phyloP scores from a whole-genome alignment of 2,113 vertebrate genomes.

The Charina bottae region DNA sequence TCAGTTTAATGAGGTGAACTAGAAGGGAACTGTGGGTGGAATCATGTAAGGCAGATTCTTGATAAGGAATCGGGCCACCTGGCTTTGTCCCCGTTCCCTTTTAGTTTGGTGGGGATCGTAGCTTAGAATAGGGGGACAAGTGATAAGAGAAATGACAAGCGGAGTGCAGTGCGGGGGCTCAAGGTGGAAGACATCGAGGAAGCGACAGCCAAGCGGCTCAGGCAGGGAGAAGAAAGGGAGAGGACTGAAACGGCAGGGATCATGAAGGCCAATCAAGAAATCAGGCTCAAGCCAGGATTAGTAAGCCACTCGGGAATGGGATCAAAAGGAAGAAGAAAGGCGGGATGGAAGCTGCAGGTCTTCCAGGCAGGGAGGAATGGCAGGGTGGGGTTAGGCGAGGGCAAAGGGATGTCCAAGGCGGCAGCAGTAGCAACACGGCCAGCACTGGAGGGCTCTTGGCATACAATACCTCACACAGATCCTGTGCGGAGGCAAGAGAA shows the following conservation, averaged over 20 bases:
- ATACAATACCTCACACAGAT: constrained; percentile 87
- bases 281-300: not conserved
- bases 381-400: not conserved
- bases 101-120: not conserved
- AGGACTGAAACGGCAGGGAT: not conserved
- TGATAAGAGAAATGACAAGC: not conserved
- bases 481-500: constrained; percentile 72
- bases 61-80: not conserved
- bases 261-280: not conserved
- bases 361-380: not conserved
- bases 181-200: not conserved
- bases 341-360: not conserved
- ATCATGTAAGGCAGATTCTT: not conserved
- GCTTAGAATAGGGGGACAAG: not conserved
- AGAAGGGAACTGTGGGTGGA: not conserved
- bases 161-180: not conserved
- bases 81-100: not conserved
- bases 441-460: accelerated
- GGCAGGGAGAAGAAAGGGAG: not conserved
- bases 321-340: no score
- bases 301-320: not conserved
- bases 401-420: not conserved
- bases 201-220: not conserved
- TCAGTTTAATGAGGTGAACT: not conserved
- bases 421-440: not conserved